Conservation (phyloP, 2,888 invertebrate species). For the Pterostichus niger region DNA sequence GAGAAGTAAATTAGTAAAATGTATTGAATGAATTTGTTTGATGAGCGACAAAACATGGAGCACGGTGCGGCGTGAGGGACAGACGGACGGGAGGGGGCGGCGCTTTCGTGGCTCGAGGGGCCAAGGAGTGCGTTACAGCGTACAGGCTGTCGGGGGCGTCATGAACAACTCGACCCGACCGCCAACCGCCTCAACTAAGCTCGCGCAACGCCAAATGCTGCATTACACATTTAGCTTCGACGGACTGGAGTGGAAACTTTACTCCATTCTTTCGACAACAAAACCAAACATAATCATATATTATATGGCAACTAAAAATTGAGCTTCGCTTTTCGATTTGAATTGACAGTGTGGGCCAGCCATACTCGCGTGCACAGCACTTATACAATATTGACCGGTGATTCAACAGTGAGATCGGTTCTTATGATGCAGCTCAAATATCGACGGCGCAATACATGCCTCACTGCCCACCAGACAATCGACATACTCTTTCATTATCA, state of each 20-base stretch:
- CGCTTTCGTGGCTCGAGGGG: slow-evolving; percentile 68
- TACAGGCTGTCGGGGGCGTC: slow-evolving; percentile 67
- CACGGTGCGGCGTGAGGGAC: slow-evolving; percentile 55
- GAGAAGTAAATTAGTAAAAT: no score
- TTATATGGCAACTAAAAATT: slow-evolving; percentile 55
- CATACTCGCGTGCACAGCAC: slow-evolving; percentile 67
- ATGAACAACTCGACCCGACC: slow-evolving; percentile 57
- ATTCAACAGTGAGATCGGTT: slow-evolving; percentile 61
- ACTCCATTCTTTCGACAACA: slow-evolving; percentile 44
- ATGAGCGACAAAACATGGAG: background rate
- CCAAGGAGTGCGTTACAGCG: slow-evolving; percentile 66
- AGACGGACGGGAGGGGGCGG: slow-evolving; percentile 65
- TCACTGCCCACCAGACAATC: background rate
- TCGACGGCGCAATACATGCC: slow-evolving; percentile 60
- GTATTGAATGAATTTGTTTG: background rate
- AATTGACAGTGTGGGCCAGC: slow-evolving; percentile 66
- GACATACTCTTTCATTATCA: background rate
- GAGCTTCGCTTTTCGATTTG: slow-evolving; percentile 59
- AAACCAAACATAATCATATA: slow-evolving; percentile 35
- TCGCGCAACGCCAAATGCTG: slow-evolving; percentile 43
- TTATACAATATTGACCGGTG: slow-evolving; percentile 62
- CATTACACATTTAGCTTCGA: slow-evolving; percentile 39
- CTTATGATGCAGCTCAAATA: slow-evolving; percentile 61
- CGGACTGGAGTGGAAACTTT: slow-evolving; percentile 54
- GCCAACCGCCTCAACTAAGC: slow-evolving; percentile 56